These are phyloP conservation scores for Sipha flava DNA, from an alignment of 1,140 invertebrate species.

Conservation along the genomic window DNA sequence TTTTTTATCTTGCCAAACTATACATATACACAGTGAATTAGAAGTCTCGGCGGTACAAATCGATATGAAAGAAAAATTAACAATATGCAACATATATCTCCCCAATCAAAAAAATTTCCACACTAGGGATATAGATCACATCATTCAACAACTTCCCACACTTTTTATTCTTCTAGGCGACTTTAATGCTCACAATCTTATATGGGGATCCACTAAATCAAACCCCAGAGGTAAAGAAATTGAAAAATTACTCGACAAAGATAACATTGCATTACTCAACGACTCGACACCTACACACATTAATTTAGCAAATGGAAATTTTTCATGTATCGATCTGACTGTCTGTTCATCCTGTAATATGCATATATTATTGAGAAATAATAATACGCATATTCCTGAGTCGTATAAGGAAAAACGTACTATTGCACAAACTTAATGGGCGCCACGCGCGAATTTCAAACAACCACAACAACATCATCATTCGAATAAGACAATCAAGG, in stretches of 20 bases:
- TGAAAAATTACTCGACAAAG: neutral
- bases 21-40: too few species aligned
- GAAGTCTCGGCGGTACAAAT: too few species aligned
- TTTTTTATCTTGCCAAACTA: too few species aligned
- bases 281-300: neutral
- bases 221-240: constrained; percentile 38
- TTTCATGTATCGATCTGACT: neutral
- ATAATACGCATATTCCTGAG: too few species aligned
- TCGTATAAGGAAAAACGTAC: too few species aligned
- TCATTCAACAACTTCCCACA: constrained; percentile 40
- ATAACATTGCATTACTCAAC: neutral
- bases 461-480: too few species aligned
- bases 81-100: too few species aligned
- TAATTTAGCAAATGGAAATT: neutral
- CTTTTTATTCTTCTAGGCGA: constrained; percentile 41
- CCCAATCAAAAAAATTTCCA: neutral
- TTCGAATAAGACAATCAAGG: too few species aligned
- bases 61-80: too few species aligned
- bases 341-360: neutral
- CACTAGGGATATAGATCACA: constrained; percentile 34
- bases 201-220: constrained; percentile 41
- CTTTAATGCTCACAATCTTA: constrained; percentile 41
- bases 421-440: too few species aligned
- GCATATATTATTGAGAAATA: too few species aligned
- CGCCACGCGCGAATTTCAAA: too few species aligned